Conservation (phyloP, 2,113 vertebrate genomes). For the Cynocephalus volans region DNA sequence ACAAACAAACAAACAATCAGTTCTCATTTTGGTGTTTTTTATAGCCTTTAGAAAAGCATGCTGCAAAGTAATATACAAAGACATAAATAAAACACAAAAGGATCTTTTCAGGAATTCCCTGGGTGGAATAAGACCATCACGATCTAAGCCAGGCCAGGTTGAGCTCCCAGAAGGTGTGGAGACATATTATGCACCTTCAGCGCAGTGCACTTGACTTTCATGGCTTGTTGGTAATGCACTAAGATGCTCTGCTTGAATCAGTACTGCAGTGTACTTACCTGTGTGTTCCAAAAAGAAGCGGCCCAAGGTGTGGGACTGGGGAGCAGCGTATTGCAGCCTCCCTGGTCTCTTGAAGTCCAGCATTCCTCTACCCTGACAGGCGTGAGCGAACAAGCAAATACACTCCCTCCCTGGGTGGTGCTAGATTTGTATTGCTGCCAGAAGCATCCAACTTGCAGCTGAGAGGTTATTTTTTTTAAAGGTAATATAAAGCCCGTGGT, state of each 20-base stretch:
- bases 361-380: constrained; percentile 89
- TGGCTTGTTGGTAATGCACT: constrained; percentile 62
- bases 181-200: constrained; percentile 13
- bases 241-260: constrained; percentile 33
- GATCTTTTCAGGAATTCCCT: constrained; percentile 74
- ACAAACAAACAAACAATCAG: constrained; percentile 73
- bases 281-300: constrained; percentile 80
- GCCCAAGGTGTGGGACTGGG: constrained; percentile 76
- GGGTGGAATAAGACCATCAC: constrained; percentile 41
- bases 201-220: constrained; percentile 64
- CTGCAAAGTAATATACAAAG: constrained; percentile 67
- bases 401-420: constrained; percentile 89
- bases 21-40: constrained; percentile 75
- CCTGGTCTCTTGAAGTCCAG: constrained; percentile 87
- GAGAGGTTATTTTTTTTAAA: constrained; percentile 75
- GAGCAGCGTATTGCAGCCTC: constrained; percentile 46
- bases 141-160: constrained; percentile 33
- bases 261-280: constrained; percentile 84
- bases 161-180: constrained; percentile 74
- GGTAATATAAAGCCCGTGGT: constrained; percentile 81
- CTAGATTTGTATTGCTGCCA: constrained; percentile 91
- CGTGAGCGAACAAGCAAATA: constrained; percentile 87
- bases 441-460: constrained; percentile 89
- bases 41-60: constrained; percentile 69
- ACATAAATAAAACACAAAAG: constrained; percentile 82